Evolutionary conservation across 2,113 vertebrate species (phyloP), one percentile per base, ranked within the genome.

Genomic region (Nematolebias whitei): DNA sequence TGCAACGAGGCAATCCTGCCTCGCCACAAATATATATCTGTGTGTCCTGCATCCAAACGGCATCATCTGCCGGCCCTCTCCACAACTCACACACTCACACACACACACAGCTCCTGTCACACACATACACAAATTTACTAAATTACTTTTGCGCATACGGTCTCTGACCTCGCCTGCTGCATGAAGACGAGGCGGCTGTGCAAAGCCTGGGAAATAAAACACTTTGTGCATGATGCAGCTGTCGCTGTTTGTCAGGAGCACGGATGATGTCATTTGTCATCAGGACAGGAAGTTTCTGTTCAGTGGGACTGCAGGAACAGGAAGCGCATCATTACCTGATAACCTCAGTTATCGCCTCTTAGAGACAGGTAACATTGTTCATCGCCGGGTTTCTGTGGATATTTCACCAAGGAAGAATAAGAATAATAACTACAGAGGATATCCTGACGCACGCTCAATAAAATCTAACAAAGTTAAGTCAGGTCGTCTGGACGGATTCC

Each of bases 41-140:
- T 84, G 85, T 82, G 80, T 60, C 68, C 70, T 77, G 71, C 72
- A 85, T 87, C 65, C 52, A 23, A 86, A 86, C 76, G 48, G 53
- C 74, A 71, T 85, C 74, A 75, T 81, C 72, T 47, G 16, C 40
- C 59, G 16, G 35, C 61, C 10, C 44, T 44, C 51, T 24, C 2
- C 13, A 26, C 62, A 53, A 41, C 26, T 41, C 16, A 3, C 19
- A 29, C 26, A 29, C 58, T 29, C 32, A 39, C 49, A 23, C 48
- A 22, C 1, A 19, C 65, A 60, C 68, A 22, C 22, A 26, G 54
- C 43, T 38, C 7, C 54, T 41, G 51, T 53, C 10, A 24, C 18
- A 50, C 60, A 52, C 15, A 16, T 16, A 62, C 61, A 55, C 52
- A 20, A 69, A 70, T 58, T 41, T 15, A 0, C 52, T 43, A 62